Conservation (phyloP, 2,797 vertebrate species). For the Smutsia temminckii region DNA sequence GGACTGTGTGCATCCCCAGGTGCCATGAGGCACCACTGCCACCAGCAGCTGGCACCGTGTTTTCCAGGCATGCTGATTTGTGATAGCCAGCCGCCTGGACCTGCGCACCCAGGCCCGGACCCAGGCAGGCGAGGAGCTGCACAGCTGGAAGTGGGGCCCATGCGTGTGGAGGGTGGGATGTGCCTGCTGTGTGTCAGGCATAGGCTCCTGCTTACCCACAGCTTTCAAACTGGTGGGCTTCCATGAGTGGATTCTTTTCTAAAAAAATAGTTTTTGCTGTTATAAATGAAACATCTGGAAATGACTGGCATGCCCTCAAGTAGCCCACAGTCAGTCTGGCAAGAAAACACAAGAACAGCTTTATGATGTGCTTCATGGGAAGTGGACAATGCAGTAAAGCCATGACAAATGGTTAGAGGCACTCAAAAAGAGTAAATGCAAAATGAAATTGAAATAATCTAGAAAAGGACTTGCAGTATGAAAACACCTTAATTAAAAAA, state of each 20-base stretch:
- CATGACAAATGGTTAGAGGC: background rate
- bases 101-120: accelerated
- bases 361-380: background rate
- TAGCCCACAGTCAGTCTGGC: background rate
- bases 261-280: background rate
- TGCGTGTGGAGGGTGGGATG: no score
- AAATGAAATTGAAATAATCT: background rate
- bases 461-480: background rate
- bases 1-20: background rate
- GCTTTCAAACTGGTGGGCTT: background rate
- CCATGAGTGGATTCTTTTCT: accelerated
- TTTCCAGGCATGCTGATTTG: background rate
- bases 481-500: background rate
- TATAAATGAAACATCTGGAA: background rate
- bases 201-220: background rate
- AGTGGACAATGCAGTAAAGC: accelerated
- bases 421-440: background rate
- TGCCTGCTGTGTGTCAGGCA: no score
- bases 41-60: accelerated
- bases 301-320: accelerated
- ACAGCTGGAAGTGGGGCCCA: no score
- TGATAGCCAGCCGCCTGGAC: background rate
- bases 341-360: background rate
- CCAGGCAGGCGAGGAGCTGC: background rate
- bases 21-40: background rate